A percentile compares a stretch with the other conserved stretches of the same genome.
These are phyloP conservation scores for Silurus meridionalis DNA, from an alignment of 2,113 vertebrate genomes.

Conservation along the genomic window DNA sequence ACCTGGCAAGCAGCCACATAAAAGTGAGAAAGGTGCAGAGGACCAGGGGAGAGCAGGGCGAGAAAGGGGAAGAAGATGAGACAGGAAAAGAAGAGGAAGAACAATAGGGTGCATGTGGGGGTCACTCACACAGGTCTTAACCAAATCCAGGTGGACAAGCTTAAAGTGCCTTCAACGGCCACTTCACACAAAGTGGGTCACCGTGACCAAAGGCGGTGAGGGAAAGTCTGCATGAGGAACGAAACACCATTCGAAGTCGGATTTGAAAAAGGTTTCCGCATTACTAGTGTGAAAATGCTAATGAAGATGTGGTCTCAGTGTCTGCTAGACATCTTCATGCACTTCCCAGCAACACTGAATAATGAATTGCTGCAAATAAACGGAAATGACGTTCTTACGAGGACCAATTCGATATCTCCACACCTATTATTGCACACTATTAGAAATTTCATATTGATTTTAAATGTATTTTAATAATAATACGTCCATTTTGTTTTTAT, in stretches of 20 bases:
- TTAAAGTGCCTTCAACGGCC: constrained; percentile 51
- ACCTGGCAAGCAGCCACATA: constrained; percentile 62
- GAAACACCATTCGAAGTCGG: background rate
- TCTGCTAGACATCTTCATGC: too few species aligned
- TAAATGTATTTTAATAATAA: too few species aligned
- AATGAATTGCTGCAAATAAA: too few species aligned
- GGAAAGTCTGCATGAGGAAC: constrained; percentile 3
- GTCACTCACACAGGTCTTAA: constrained; percentile 56
- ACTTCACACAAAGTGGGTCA: constrained; percentile 65
- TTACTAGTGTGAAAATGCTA: background rate
- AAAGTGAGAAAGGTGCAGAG: constrained; percentile 54
- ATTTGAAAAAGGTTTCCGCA: background rate
- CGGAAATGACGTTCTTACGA: background rate
- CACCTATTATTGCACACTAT: background rate
- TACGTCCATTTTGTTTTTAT: background rate
- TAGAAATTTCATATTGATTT: too few species aligned
- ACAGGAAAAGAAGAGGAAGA: constrained; percentile 15
- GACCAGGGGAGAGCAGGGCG: constrained; percentile 29
- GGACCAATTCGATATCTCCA: background rate
- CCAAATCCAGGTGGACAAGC: constrained; percentile 64
- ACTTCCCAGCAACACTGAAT: background rate
- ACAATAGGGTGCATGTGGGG: constrained; percentile 52
- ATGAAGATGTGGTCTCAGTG: background rate
- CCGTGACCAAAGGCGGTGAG: constrained; percentile 34
- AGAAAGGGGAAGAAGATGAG: constrained; percentile 14